phyloP scores from a whole-genome alignment of 2,888 invertebrate species.

The Stenolophus ochropezus region DNA sequence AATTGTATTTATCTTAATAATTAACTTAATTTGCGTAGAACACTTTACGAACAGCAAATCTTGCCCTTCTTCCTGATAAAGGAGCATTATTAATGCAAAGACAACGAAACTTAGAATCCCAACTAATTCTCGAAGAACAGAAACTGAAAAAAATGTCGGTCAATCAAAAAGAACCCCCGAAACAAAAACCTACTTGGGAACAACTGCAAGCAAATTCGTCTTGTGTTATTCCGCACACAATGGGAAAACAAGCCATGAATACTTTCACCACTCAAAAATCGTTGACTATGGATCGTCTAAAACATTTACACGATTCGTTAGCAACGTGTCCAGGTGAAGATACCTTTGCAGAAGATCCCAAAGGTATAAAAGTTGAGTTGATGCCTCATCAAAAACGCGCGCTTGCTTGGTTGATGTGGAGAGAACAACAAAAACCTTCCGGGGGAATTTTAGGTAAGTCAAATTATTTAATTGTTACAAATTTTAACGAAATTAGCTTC shows the following conservation, averaged over 20 bases:
- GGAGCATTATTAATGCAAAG: conserved; percentile 77
- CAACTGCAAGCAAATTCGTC: conserved; percentile 75
- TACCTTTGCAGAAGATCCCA: conserved; percentile 77
- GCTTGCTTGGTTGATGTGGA: conserved; percentile 91
- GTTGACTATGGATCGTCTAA: conserved; percentile 82
- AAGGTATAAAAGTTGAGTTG: conserved; percentile 79
- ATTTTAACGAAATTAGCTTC: too few relatives aligned
- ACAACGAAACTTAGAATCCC: conserved; percentile 72
- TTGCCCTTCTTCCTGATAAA: conserved; percentile 77
- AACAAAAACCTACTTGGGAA: conserved; percentile 74
- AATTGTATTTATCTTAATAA: background rate
- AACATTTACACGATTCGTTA: conserved; percentile 83
- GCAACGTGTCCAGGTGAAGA: conserved; percentile 80
- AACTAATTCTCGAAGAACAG: conserved; percentile 73
- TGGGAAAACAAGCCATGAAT: conserved; percentile 79
- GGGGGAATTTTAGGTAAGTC: conserved; percentile 92
- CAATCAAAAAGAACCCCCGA: conserved; percentile 67
- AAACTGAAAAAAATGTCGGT: conserved; percentile 75
- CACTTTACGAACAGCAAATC: conserved; percentile 66
- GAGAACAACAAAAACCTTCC: conserved; percentile 88
- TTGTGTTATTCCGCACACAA: conserved; percentile 76
- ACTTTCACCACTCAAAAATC: conserved; percentile 82
- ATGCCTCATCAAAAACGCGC: conserved; percentile 92
- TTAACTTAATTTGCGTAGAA: background rate
- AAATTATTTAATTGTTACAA: too few relatives aligned